Percentiles rank a stretch among this genome's conserved stretches.
Evolutionary conservation across 2,888 invertebrate genomes (phyloP).

Genomic region (Melinaea menophilus): DNA sequence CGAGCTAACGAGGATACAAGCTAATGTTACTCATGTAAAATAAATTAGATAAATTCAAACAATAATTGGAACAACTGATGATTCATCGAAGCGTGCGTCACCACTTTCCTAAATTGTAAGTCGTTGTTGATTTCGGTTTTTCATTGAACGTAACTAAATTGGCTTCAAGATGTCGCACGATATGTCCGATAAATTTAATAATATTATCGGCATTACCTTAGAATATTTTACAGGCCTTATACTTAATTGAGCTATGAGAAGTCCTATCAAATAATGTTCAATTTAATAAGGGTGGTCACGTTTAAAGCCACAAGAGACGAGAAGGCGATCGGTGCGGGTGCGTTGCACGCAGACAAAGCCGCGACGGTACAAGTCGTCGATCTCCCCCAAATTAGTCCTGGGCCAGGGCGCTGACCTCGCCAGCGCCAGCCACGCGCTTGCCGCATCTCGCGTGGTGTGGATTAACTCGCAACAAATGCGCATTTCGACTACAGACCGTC

Average conservation of each 20-base stretch:
- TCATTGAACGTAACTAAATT: too few species aligned
- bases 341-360: slow-evolving; percentile 68
- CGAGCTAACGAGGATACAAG: slow-evolving; percentile 13
- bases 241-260: neutral
- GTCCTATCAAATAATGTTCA: neutral
- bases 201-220: too few species aligned
- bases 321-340: slow-evolving; percentile 37
- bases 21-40: slow-evolving; percentile 7
- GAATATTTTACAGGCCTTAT: neutral
- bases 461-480: slow-evolving; percentile 24
- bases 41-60: slow-evolving; percentile 22
- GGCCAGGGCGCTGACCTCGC: slow-evolving; percentile 72
- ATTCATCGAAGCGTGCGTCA: slow-evolving; percentile 40
- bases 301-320: slow-evolving; percentile 13
- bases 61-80: slow-evolving; percentile 37
- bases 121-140: neutral
- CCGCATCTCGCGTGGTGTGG: slow-evolving; percentile 31
- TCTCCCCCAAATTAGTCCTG: slow-evolving; percentile 78
- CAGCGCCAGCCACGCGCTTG: slow-evolving; percentile 40
- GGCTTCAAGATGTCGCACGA: too few species aligned
- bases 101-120: slow-evolving; percentile 33
- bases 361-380: slow-evolving; percentile 65
- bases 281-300: neutral
- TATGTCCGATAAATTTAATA: too few species aligned
- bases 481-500: slow-evolving; percentile 14